Percentiles rank a stretch among this genome's conserved stretches.
phyloP scores from a whole-genome alignment of 2,888 invertebrate genomes.

The Drosophila quinaria region DNA sequence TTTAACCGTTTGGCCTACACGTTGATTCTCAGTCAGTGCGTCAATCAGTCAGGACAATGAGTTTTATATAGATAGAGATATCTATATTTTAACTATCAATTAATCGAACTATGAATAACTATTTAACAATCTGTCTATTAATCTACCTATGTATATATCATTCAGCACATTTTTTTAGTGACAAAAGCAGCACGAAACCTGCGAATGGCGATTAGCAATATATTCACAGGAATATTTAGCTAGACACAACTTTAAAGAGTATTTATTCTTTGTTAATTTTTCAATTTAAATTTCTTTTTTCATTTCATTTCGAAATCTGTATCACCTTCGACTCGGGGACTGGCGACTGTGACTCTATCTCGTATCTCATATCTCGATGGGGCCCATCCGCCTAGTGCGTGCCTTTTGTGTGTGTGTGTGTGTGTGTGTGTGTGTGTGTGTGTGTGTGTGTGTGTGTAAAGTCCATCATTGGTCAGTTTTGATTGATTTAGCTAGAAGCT shows the following conservation, averaged over 20 bases:
- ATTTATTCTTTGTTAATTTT: neutral
- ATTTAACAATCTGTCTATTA: neutral
- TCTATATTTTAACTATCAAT: neutral
- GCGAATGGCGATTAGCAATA: too few species aligned
- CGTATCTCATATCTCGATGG: slow-evolving; percentile 36
- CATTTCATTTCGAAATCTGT: slow-evolving; percentile 33
- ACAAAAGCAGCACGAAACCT: too few species aligned
- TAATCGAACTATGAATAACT: too few species aligned
- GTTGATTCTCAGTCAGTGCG: too few species aligned
- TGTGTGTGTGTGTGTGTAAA: slow-evolving; percentile 23
- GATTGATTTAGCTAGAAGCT: slow-evolving; percentile 44
- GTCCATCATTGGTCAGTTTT: slow-evolving; percentile 47
- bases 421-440: slow-evolving; percentile 21
- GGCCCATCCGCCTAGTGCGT: slow-evolving; percentile 33
- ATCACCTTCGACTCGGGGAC: slow-evolving; percentile 12
- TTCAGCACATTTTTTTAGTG: neutral
- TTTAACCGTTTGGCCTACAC: too few species aligned
- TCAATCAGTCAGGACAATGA: too few species aligned
- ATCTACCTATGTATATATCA: neutral
- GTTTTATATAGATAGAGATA: too few species aligned
- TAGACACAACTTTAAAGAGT: neutral
- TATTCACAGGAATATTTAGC: too few species aligned
- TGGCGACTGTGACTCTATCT: slow-evolving; percentile 16
- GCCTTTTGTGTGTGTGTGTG: too few species aligned
- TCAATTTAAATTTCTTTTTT: neutral